phyloP scores from a whole-genome alignment of 2,797 vertebrate species.

The Gambusia yucatana region DNA sequence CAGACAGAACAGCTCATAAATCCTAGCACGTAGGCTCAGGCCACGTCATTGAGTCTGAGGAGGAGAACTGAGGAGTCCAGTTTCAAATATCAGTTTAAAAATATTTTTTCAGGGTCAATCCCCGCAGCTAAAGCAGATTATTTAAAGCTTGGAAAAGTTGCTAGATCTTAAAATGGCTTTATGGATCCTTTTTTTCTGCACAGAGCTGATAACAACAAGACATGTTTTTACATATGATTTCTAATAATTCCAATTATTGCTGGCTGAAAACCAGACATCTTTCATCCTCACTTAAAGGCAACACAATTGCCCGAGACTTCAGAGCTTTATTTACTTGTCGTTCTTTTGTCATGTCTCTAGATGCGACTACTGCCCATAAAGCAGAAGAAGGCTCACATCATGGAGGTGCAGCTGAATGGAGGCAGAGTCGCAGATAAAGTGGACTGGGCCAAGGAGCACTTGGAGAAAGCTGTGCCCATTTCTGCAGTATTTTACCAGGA shows the following conservation, averaged over 20 bases:
- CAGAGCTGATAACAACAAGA: not conserved
- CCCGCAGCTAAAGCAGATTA: conserved; percentile 26
- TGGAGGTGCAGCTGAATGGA: conserved; percentile 95
- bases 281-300: not conserved
- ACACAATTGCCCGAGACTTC: conserved; percentile 3
- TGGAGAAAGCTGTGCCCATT: conserved; percentile 90
- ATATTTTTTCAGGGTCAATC: conserved; percentile 63
- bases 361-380: conserved; percentile 88
- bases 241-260: conserved; percentile 16
- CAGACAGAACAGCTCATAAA: conserved; percentile 35
- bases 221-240: conserved; percentile 4
- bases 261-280: not conserved
- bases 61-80: conserved; percentile 50
- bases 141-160: not conserved
- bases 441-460: conserved; percentile 89
- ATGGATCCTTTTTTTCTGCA: not conserved
- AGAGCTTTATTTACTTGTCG: not conserved
- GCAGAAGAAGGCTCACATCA: conserved; percentile 94
- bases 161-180: not conserved
- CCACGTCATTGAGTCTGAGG: not conserved
- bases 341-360: conserved; percentile 68
- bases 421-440: conserved; percentile 91
- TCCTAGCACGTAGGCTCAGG: conserved; percentile 21
- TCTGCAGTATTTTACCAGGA: conserved; percentile 87
- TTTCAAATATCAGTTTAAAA: conserved; percentile 85